Percentiles rank a stretch among this genome's conserved stretches.
These are phyloP conservation scores for Penaeus monodon DNA, from an alignment of 2,888 invertebrate genomes.

Conservation along the genomic window DNA sequence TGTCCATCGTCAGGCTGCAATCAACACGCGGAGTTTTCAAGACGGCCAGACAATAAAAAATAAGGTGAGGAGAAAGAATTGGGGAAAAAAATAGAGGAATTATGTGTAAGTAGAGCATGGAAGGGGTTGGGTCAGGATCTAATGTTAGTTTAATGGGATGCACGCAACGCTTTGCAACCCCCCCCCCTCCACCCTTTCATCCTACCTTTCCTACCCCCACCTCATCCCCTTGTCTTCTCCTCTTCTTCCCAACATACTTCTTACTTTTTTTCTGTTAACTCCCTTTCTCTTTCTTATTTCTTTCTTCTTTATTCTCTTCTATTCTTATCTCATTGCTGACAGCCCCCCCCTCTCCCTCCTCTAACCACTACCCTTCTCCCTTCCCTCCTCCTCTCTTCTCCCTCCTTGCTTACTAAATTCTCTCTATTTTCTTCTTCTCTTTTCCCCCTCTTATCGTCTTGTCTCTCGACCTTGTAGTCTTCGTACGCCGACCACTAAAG, in stretches of 20 bases:
- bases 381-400: not conserved
- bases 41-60: too few species aligned
- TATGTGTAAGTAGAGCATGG: constrained; percentile 4
- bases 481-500: too few species aligned
- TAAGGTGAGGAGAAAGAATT: too few species aligned
- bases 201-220: not conserved
- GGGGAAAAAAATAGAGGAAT: too few species aligned
- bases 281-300: not conserved
- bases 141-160: too few species aligned
- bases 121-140: not conserved
- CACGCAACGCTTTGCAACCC: not conserved
- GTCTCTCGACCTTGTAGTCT: too few species aligned
- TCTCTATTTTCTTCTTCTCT: not conserved
- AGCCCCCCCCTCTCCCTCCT: too few species aligned
- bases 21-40: not conserved
- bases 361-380: not conserved
- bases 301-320: not conserved
- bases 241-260: not conserved
- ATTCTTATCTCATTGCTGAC: not conserved
- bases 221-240: not conserved
- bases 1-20: not conserved
- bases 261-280: not conserved
- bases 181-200: not conserved
- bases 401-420: not conserved
- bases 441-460: not conserved